Base-by-base conservation (phyloP, 2,113 vertebrate genomes). In the Chaetodon auriga region DNA sequence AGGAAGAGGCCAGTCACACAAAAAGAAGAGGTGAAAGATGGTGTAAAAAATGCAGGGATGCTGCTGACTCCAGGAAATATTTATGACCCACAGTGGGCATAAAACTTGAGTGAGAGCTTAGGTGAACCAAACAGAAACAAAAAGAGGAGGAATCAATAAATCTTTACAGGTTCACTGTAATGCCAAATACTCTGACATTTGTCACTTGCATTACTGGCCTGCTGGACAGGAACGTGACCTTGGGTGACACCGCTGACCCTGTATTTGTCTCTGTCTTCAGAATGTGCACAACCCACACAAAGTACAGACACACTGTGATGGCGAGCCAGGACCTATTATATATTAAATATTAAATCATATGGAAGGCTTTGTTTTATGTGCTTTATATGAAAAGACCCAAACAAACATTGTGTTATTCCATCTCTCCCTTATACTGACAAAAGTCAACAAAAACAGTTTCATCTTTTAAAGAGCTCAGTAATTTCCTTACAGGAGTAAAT, bases 121-220 rank as follows among this genome's bases (percentile, higher is more conserved):
- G 35, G 85, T 77, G 82, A 87, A 86, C 69, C 81, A 85, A 91
- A 91, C 75, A 62, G 86, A 90, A 92, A 92, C 90, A 92, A 92
- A 92, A 92, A 90, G 61, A 73, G 73, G 65, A 66, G 46, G 70
- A 38, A 92, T 94, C 92, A 49, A 95, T 95, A 93, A 93, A 94
- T 95, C 92, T 41, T 92, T 94, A 75, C 74, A 71, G 87, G 91
- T 91, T 91, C 90, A 84, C 71, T 71, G 86, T 38, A 86, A 85
- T 75, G 12, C 13, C 75, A 68, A 53, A 76, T 69, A 73, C 76
- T 48, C 81, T 90, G 91, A 88, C 92, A 91, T 93, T 93, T 90
- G 89, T 94, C 92, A 81, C 85, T 68, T 66, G 83, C 81, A 78
- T 87, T 88, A 92, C 83, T 88, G 89, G 75, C 74, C 64, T 25